Evolutionary conservation across 2,797 vertebrate species (phyloP).

Genomic region (Heterohyrax brucei): DNA sequence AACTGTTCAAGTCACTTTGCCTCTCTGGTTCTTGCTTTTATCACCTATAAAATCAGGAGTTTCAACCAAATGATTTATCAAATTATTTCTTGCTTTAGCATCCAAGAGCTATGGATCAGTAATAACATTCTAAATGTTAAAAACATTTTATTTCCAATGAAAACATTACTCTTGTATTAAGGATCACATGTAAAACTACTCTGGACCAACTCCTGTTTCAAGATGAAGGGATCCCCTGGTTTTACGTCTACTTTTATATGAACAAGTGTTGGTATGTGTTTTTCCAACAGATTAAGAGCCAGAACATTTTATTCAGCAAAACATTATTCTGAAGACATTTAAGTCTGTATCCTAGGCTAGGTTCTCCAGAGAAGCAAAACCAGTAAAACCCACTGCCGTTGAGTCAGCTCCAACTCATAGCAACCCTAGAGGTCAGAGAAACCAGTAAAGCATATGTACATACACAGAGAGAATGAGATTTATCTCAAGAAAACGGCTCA

Average conservation of each 20-base stretch:
- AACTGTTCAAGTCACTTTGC: neutral
- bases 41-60: neutral
- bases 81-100: neutral
- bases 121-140: conserved; percentile 12
- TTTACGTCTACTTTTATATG: conserved; percentile 4
- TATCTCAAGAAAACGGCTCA: too few species aligned
- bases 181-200: neutral
- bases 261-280: neutral
- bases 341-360: neutral
- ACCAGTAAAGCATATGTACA: too few species aligned
- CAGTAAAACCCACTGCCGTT: too few species aligned
- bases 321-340: conserved; percentile 10
- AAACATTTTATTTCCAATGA: neutral
- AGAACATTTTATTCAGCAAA: conserved; percentile 47
- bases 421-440: too few species aligned
- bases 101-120: neutral
- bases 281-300: conserved; percentile 18
- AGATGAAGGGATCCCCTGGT: conserved; percentile 5
- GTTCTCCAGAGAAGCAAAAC: too few species aligned
- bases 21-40: neutral
- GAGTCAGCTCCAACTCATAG: too few species aligned
- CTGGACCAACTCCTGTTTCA: conserved; percentile 33
- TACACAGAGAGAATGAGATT: too few species aligned
- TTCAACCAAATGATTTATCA: neutral
- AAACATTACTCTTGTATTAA: neutral